Base-by-base conservation (phyloP, 1,140 invertebrate genomes). In the Drosophila albomicans region DNA sequence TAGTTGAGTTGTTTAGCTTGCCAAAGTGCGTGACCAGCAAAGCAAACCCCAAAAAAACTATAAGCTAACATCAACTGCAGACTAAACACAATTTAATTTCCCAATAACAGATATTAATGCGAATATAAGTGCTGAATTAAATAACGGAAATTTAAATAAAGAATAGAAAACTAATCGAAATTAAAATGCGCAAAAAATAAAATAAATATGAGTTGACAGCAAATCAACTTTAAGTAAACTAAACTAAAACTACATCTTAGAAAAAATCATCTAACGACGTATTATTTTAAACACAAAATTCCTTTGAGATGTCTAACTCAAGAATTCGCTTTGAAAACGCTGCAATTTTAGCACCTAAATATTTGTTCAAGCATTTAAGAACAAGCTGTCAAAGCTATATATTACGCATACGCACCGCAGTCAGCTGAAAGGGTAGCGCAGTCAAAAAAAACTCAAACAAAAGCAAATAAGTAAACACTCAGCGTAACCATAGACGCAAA, bases 21-120 rank as follows among this genome's bases (percentile, higher is more conserved):
- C 13, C 65, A 48, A 57, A 62, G 49, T 74, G 71, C 71, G 71
- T 62, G 71, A 74, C 65, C 13, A 28, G 65, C 58, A 28, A 74
- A 16, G 35, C 15, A 41, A 57, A 56, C 1, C 3, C 54, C 20
- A 20, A 57, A 38, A 15, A 59, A 16, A 32, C 46, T 35, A 58
- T 43, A 30, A 15, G 16, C 16, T n/a, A 45, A 13, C 41, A 41
- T 48, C 25, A 54, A n/a, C 4, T 46, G 30, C 10, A 25, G 49
- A 13, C 49, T 28, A n/a, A 48, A 48, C 38, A 28, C 43, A 59
- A 35, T 38, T 45, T 11, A 5, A 15, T 67, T 51, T 49, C 15
- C 52, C 58, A 25, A 13, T 13, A 38, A 45, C 6, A 43, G 10
- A 43, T 41, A 20, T 41, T 43, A 51, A 38, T 7, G 3, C 20